Conservation (phyloP, 2,797 vertebrate species). For the Mareca penelope region DNA sequence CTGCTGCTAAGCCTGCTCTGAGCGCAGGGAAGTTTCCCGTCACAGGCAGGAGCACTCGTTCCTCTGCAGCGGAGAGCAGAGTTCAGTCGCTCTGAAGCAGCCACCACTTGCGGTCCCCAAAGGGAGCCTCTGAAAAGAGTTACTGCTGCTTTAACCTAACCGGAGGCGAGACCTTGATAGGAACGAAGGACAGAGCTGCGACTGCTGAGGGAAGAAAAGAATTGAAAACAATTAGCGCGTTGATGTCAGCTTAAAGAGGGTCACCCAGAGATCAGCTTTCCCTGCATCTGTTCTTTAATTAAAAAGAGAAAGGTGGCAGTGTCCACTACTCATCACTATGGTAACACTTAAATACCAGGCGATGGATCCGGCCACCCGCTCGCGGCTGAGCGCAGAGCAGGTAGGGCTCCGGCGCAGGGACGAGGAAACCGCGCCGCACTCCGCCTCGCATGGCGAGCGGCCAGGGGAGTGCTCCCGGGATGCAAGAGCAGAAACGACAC, state of each 20-base stretch:
- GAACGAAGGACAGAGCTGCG: conserved; percentile 63
- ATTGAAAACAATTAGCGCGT: conserved; percentile 73
- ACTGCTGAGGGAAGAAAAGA: conserved; percentile 63
- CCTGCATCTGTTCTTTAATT: conserved; percentile 78
- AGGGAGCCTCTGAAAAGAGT: conserved; percentile 42
- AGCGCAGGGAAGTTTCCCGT: neutral
- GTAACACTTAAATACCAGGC: conserved; percentile 71
- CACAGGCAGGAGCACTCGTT: neutral
- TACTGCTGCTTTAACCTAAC: conserved; percentile 60
- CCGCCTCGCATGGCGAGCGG: neutral
- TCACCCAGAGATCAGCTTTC: conserved; percentile 74
- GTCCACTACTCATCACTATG: conserved; percentile 79
- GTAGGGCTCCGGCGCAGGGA: neutral
- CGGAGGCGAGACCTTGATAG: conserved; percentile 61
- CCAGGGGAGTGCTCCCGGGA: neutral
- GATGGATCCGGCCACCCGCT: too few species aligned
- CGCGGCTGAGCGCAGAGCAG: neutral
- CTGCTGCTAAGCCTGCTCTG: neutral
- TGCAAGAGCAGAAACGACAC: neutral
- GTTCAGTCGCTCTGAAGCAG: neutral
- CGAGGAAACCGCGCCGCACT: neutral
- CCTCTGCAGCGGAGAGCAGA: neutral
- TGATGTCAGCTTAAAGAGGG: conserved; percentile 76
- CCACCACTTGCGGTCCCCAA: neutral
- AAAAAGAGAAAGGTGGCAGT: conserved; percentile 72